A percentile compares a stretch with the other conserved stretches of the same genome.
Evolutionary conservation across 2,888 invertebrate species (phyloP).

Genomic region (Scrobipalpa atriplicella): DNA sequence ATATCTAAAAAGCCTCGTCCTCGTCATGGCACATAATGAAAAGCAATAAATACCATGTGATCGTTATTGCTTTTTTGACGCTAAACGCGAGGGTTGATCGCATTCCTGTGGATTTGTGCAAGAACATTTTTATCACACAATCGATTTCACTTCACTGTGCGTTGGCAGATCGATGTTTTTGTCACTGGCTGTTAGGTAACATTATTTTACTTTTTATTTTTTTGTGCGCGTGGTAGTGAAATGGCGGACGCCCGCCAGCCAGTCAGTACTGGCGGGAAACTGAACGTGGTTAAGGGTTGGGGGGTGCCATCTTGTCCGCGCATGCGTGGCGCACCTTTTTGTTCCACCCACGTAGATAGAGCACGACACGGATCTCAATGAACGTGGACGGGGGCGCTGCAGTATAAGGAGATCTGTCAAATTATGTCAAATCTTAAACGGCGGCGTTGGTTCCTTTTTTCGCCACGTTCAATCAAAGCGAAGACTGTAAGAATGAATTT

Average conservation of each 20-base stretch:
- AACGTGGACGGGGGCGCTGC: too few species aligned
- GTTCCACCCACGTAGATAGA: not conserved
- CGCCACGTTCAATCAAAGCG: too few species aligned
- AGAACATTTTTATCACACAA: constrained; percentile 49
- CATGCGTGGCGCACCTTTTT: constrained; percentile 54
- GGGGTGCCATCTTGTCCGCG: constrained; percentile 45
- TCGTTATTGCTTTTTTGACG: constrained; percentile 48
- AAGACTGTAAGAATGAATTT: not conserved
- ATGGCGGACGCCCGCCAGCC: constrained; percentile 46
- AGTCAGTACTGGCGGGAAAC: constrained; percentile 65
- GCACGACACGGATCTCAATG: too few species aligned
- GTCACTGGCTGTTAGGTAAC: constrained; percentile 36
- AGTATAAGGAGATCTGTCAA: too few species aligned
- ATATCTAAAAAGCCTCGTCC: constrained; percentile 52
- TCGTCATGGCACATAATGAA: constrained; percentile 74
- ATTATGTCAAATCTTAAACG: too few species aligned
- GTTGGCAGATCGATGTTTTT: constrained; percentile 36
- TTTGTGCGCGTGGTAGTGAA: constrained; percentile 31
- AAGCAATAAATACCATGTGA: constrained; percentile 57
- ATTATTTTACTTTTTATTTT: constrained; percentile 35
- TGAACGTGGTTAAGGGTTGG: constrained; percentile 43
- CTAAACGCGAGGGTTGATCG: constrained; percentile 38
- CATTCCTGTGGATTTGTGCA: constrained; percentile 49
- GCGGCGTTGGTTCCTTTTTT: too few species aligned
- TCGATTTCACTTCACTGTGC: constrained; percentile 35